Evolutionary conservation across 2,113 vertebrate species (phyloP).

Genomic region (Nymphicus hollandicus): DNA sequence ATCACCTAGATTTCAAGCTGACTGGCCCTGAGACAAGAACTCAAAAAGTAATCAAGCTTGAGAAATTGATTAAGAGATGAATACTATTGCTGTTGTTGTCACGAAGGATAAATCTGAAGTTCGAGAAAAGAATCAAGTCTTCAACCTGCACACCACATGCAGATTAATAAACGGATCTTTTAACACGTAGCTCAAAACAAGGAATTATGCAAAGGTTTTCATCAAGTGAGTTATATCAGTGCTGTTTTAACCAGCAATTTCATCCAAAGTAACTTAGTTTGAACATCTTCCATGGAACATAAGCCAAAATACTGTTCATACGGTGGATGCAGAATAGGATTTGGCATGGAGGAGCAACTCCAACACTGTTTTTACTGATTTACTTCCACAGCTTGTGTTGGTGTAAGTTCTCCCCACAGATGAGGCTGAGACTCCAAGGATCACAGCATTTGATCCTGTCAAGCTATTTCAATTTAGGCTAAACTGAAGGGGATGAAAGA

Average conservation of each 20-base stretch:
- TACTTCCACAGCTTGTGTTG: background rate
- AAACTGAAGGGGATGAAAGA: background rate
- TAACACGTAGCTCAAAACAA: background rate
- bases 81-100: background rate
- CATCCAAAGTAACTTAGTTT: background rate
- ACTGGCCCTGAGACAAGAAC: background rate
- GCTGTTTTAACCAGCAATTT: background rate
- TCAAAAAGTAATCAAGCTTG: background rate
- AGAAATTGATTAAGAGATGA: background rate
- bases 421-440: background rate
- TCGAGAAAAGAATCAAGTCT: background rate
- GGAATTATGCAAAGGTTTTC: background rate
- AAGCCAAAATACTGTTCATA: background rate
- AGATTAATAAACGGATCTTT: background rate
- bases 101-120: background rate
- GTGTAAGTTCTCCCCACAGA: background rate
- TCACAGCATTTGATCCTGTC: background rate
- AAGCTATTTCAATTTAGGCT: background rate
- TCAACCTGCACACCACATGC: background rate
- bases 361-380: background rate
- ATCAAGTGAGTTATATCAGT: background rate
- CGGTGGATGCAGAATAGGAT: accelerated
- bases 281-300: background rate
- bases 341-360: background rate
- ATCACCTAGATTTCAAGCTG: background rate